Evolutionary conservation across 2,888 invertebrate genomes (phyloP).

Genomic region (Operophtera brumata): DNA sequence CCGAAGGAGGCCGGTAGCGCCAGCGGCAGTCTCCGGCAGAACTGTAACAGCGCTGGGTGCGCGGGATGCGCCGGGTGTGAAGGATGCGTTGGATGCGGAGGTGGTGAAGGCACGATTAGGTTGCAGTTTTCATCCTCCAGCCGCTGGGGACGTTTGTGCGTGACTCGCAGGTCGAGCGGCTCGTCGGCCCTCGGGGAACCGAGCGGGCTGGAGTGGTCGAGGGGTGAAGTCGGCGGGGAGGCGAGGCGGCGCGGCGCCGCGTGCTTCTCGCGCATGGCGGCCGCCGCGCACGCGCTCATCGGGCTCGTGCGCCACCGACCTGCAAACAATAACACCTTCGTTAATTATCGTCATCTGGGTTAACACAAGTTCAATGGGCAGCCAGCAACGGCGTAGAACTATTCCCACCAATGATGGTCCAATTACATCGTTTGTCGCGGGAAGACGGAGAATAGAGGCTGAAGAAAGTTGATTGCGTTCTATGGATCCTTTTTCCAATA

Average conservation of each 20-base stretch:
- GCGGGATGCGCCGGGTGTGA: slow-evolving; percentile 83
- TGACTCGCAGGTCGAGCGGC: slow-evolving; percentile 93
- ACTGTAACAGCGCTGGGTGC: slow-evolving; percentile 72
- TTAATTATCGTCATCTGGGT: slow-evolving; percentile 14
- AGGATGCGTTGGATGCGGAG: slow-evolving; percentile 77
- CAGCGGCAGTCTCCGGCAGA: slow-evolving; percentile 71
- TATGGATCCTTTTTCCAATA: too few relatives aligned
- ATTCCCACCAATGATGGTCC: neutral
- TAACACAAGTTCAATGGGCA: too few relatives aligned
- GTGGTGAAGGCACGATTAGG: slow-evolving; percentile 83
- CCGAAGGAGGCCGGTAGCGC: slow-evolving; percentile 75
- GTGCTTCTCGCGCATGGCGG: slow-evolving; percentile 92
- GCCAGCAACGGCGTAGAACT: too few relatives aligned
- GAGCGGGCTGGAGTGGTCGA: slow-evolving; percentile 76
- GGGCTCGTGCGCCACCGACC: slow-evolving; percentile 81
- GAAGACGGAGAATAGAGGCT: neutral
- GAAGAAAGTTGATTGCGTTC: neutral
- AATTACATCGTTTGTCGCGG: neutral
- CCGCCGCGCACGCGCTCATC: slow-evolving; percentile 88
- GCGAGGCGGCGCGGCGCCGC: slow-evolving; percentile 93
- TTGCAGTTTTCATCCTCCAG: slow-evolving; percentile 94
- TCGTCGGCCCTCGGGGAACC: slow-evolving; percentile 83
- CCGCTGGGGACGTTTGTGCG: slow-evolving; percentile 87
- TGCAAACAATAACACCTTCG: slow-evolving; percentile 53
- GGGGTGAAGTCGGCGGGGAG: slow-evolving; percentile 74